Evolutionary conservation across 2,113 vertebrate species (phyloP).

Genomic region (Nothobranchius furzeri): DNA sequence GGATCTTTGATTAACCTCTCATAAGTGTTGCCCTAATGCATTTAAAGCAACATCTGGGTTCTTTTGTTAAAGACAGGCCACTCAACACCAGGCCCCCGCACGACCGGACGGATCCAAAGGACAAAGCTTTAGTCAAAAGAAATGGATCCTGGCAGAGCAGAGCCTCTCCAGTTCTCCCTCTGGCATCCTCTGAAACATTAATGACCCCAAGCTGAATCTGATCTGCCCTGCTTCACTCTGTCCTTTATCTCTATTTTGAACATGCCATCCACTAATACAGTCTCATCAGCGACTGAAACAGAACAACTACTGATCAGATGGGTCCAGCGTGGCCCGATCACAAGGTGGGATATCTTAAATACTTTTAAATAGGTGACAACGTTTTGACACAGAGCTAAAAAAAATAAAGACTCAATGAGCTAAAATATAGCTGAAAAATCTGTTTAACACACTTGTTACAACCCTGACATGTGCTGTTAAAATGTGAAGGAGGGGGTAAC

Average conservation of each 20-base stretch:
- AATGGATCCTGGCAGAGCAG: slow-evolving; percentile 67
- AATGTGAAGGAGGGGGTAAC: too few species aligned
- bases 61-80: slow-evolving; percentile 19
- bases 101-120: slow-evolving; percentile 42
- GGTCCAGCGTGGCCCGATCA: too few species aligned
- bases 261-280: background rate
- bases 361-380: too few species aligned
- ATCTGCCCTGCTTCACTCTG: slow-evolving; percentile 65
- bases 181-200: slow-evolving; percentile 79
- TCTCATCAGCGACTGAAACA: background rate
- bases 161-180: slow-evolving; percentile 71
- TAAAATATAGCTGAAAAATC: too few species aligned
- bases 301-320: background rate
- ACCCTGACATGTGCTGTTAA: too few species aligned
- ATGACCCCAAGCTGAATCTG: slow-evolving; percentile 78
- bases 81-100: slow-evolving; percentile 25
- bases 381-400: too few species aligned
- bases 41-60: background rate
- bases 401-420: too few species aligned
- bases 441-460: too few species aligned
- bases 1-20: slow-evolving; percentile 5
- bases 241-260: slow-evolving; percentile 37
- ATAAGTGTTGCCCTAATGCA: too few species aligned
- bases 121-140: slow-evolving; percentile 47
- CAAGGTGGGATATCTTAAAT: too few species aligned